phyloP scores from a whole-genome alignment of 1,140 invertebrate genomes.

The Ostrea denselamellosa region DNA sequence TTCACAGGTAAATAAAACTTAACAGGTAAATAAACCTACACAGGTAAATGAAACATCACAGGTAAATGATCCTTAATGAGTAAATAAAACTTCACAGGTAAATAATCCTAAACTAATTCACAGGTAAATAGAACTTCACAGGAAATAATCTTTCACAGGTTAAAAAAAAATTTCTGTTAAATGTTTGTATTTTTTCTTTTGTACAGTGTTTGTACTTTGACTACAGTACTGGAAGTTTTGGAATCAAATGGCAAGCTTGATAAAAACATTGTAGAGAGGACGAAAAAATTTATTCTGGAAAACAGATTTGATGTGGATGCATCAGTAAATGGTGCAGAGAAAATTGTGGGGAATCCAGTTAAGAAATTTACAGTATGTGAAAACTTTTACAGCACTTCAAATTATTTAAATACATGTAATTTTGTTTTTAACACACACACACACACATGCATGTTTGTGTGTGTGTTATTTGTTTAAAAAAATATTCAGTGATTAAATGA shows the following conservation, averaged over 20 bases:
- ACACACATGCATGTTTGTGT: too few relatives aligned
- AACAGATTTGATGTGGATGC: conserved; percentile 63
- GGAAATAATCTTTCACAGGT: too few relatives aligned
- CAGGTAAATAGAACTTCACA: too few relatives aligned
- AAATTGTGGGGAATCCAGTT: not conserved
- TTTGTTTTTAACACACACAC: too few relatives aligned
- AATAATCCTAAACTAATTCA: too few relatives aligned
- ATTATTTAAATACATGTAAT: not conserved
- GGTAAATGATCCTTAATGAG: too few relatives aligned
- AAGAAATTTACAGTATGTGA: not conserved
- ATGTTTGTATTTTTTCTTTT: conserved; percentile 34
- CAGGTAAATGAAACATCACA: not conserved
- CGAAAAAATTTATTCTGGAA: conserved; percentile 67
- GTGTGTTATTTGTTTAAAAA: too few relatives aligned
- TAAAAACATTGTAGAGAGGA: conserved; percentile 62
- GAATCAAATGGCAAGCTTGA: conserved; percentile 66
- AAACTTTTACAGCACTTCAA: not conserved
- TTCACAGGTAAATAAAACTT: too few relatives aligned
- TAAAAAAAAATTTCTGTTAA: not conserved
- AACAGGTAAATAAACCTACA: too few relatives aligned
- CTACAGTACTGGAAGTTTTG: conserved; percentile 73
- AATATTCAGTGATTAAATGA: too few relatives aligned
- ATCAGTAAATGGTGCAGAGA: not conserved
- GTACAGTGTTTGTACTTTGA: conserved; percentile 76
- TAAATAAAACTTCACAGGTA: not conserved